phyloP scores from a whole-genome alignment of 1,140 invertebrate species.

The Drosophila arizonae region DNA sequence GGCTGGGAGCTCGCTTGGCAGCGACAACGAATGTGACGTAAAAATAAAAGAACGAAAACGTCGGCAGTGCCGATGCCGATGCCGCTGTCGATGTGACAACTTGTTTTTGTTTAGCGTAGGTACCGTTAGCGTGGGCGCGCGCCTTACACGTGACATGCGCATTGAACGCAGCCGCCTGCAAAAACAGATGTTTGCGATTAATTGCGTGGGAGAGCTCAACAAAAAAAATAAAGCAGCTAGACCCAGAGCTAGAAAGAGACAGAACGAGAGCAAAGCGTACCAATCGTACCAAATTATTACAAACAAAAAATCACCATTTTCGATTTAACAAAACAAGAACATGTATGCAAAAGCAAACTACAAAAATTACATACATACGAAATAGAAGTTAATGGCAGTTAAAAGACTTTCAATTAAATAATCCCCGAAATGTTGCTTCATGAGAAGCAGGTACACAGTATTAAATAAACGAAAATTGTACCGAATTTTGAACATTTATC shows the following conservation, averaged over 20 bases:
- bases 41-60: constrained; percentile 40
- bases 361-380: background rate
- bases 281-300: background rate
- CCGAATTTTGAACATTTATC: background rate
- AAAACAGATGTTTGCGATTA: constrained; percentile 71
- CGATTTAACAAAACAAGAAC: too few species aligned
- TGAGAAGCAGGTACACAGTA: too few species aligned
- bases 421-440: too few species aligned
- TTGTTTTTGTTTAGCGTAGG: constrained; percentile 77
- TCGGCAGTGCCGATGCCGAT: constrained; percentile 33
- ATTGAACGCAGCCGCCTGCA: constrained; percentile 39
- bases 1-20: constrained; percentile 28
- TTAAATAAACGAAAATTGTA: background rate
- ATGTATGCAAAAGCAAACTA: background rate
- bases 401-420: too few species aligned
- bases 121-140: constrained; percentile 27
- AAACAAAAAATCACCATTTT: background rate
- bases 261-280: constrained; percentile 6
- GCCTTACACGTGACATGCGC: constrained; percentile 56
- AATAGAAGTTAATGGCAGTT: too few species aligned
- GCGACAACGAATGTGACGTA: constrained; percentile 56
- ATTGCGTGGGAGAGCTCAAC: constrained; percentile 41
- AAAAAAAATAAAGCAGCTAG: constrained; percentile 3
- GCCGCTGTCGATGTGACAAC: constrained; percentile 42
- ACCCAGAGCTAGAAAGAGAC: background rate